Conservation (phyloP, 1,140 invertebrate species). For the Telenomus remus region DNA sequence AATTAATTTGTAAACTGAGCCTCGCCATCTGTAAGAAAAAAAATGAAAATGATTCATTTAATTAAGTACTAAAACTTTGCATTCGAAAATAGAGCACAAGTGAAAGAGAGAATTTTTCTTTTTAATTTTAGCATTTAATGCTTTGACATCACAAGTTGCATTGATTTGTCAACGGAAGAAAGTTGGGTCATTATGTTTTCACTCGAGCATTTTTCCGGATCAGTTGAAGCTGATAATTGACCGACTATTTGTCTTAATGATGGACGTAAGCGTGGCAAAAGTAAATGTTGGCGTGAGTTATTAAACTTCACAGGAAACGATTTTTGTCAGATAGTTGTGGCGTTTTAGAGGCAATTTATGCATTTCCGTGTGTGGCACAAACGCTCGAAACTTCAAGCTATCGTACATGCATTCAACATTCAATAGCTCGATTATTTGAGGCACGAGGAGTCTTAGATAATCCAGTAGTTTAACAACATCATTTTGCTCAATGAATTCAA, state of each 20-base stretch:
- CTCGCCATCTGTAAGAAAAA: constrained; percentile 88
- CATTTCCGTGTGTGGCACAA: constrained; percentile 12
- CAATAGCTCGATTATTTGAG: constrained; percentile 19
- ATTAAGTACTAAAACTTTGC: no score
- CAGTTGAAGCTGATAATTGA: constrained; percentile 15
- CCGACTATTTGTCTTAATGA: constrained; percentile 20
- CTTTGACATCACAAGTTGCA: no score
- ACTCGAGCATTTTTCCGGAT: constrained; percentile 17
- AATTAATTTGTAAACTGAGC: constrained; percentile 97
- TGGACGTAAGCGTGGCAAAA: not conserved
- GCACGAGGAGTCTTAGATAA: constrained; percentile 7
- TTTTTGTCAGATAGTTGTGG: constrained; percentile 15
- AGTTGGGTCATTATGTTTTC: constrained; percentile 21
- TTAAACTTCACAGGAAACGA: constrained; percentile 11
- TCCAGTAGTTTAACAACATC: not conserved
- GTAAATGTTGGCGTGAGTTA: not conserved
- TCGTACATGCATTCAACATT: not conserved
- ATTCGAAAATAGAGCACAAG: no score
- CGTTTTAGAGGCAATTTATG: constrained; percentile 9
- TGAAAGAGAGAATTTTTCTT: no score
- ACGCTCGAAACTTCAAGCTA: constrained; percentile 3
- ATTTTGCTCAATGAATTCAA: no score
- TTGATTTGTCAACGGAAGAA: constrained; percentile 13
- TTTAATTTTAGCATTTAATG: no score
- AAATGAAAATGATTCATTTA: constrained; percentile 1